A percentile compares a stretch with the other conserved stretches of the same genome.
Conservation (phyloP, 2,888 invertebrate species). For the Argyresthia goedartella region DNA sequence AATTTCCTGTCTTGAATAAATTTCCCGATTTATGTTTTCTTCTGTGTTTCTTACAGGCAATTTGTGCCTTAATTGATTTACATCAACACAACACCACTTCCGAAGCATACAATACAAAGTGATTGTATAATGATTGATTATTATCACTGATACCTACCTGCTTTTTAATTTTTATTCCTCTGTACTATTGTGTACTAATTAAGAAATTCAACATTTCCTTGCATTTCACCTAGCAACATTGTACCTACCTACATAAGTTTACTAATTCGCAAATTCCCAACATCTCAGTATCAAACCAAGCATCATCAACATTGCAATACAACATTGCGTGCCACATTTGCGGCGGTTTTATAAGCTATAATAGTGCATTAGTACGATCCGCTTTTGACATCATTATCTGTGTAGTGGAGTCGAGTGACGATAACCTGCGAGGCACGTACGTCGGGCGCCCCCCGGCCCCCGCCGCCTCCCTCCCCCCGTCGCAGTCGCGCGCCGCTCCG, state of each 20-base stretch:
- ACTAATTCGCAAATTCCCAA: too few species aligned
- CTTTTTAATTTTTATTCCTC: too few species aligned
- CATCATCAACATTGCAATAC: background rate
- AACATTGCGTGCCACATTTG: conserved; percentile 21
- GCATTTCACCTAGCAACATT: too few species aligned
- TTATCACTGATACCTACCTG: too few species aligned
- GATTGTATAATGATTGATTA: too few species aligned
- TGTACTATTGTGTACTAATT: too few species aligned
- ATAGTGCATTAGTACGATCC: conserved; percentile 66
- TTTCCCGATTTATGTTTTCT: background rate
- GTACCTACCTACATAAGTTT: too few species aligned
- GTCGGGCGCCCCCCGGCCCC: conserved; percentile 40
- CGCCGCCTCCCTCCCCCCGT: conserved; percentile 37
- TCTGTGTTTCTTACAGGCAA: background rate
- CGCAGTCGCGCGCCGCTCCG: conserved; percentile 58
- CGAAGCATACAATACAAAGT: too few species aligned
- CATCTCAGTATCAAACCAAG: conserved; percentile 15
- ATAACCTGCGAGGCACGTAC: conserved; percentile 50
- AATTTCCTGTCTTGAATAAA: background rate
- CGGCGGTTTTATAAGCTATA: conserved; percentile 21
- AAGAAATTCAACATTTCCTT: too few species aligned
- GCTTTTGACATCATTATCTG: conserved; percentile 71
- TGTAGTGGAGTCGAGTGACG: conserved; percentile 49
- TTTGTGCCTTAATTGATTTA: background rate
- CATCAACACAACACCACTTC: too few species aligned